A percentile compares a stretch with the other conserved stretches of the same genome.
phyloP scores from a whole-genome alignment of 2,113 vertebrate genomes.

The Tragelaphus scriptus region DNA sequence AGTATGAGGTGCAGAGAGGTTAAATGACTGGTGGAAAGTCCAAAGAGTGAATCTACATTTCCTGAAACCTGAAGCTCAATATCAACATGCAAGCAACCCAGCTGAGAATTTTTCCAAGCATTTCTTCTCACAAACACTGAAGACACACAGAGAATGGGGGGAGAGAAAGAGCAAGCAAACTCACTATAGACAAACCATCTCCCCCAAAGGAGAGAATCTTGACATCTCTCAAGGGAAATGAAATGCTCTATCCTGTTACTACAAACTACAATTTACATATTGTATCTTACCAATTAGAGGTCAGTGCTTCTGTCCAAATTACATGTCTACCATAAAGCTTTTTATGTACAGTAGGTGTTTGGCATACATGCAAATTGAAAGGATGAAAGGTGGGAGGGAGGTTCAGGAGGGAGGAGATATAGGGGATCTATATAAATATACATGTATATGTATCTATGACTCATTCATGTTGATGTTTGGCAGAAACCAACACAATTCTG shows the following conservation, averaged over 20 bases:
- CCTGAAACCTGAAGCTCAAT: background rate
- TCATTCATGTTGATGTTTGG: background rate
- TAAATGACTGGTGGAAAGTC: background rate
- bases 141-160: background rate
- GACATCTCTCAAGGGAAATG: background rate
- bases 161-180: background rate
- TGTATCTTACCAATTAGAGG: background rate
- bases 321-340: background rate
- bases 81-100: background rate
- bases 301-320: background rate
- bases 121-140: background rate
- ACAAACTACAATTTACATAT: background rate
- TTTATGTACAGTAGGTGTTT: background rate
- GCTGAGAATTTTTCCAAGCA: background rate
- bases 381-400: background rate
- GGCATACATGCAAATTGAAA: background rate
- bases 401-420: background rate
- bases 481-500: background rate
- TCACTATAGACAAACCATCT: background rate
- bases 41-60: background rate
- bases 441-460: background rate
- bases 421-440: background rate
- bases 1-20: background rate
- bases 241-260: background rate
- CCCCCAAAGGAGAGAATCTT: background rate